These are phyloP conservation scores for Andinoacara biseriatus DNA, from an alignment of 2,113 vertebrate species.

Conservation along the genomic window DNA sequence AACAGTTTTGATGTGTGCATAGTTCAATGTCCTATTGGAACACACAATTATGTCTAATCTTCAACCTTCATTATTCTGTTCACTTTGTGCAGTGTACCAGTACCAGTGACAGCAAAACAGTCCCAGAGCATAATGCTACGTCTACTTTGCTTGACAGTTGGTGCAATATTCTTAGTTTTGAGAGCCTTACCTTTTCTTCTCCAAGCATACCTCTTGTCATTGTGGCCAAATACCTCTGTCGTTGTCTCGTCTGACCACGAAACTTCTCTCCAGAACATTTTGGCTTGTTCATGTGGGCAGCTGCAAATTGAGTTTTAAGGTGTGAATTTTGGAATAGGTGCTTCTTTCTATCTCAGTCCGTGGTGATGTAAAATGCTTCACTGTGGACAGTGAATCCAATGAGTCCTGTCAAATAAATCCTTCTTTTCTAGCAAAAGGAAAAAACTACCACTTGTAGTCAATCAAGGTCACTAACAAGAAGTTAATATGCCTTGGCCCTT, in stretches of 20 bases:
- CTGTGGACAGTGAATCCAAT: no score
- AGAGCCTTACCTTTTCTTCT: not conserved
- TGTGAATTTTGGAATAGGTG: not conserved
- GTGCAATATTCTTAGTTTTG: not conserved
- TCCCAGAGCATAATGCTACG: no score
- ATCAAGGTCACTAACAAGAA: no score
- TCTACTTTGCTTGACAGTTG: not conserved
- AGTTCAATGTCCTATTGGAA: not conserved
- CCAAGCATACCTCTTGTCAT: not conserved
- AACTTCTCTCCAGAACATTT: not conserved
- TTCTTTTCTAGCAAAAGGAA: no score
- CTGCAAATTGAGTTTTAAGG: not conserved
- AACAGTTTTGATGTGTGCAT: not conserved
- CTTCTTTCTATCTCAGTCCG: not conserved
- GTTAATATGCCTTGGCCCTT: no score
- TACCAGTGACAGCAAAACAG: not conserved
- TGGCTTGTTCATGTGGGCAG: fast-evolving
- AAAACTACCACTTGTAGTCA: no score
- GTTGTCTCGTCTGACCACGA: not conserved
- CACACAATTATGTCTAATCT: not conserved
- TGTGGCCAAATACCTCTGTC: not conserved
- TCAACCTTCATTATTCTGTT: not conserved
- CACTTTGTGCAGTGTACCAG: not conserved
- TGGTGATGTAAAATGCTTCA: no score
- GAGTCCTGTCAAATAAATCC: no score